Base-by-base conservation (phyloP, 1,140 invertebrate species). In the Achroia grisella region DNA sequence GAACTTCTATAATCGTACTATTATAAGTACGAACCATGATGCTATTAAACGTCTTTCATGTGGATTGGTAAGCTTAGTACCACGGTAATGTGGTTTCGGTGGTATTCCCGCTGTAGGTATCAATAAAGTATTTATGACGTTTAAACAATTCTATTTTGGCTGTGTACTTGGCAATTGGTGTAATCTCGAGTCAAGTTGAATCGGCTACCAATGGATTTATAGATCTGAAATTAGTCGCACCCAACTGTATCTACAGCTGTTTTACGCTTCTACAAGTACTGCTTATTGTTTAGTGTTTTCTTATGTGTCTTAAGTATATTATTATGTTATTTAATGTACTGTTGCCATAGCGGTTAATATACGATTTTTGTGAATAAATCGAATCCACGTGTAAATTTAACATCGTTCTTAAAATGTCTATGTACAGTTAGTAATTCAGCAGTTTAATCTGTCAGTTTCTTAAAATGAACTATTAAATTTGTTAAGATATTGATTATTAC, bases 101-200 rank as follows among this genome's bases (percentile, higher is more conserved):
- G 31, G 39, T 39, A 29, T 15, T 47, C 32, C 31, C 10, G 12
- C 13, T 14, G 17, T 23, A 39, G 43, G 28, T 36, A 15, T 35
- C 33, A 57, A 41, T 57, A 57, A 57, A 58, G 41, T 30, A 52
- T 57, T 52, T 50, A 57, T 47, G 46, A 39, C 33, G 36, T 39
- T 57, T 57, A 49, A 46, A 56, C 28, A 37, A 39, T 30, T 40
- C 45, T 41, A 41, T 40, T 40, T 48, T 46, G 37, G 29, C 10
- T 35, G 17, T 48, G 31, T 30, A 32, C 45, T 48, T 48, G 45
- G 44, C 45, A 35, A 28, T 37, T 17, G 35, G 31, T 48, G 35
- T 23, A 47, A 9, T 23, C n/a, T 17, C 36, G 36, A 41, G n/a
- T 41, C 17, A 39, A 41, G 15, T 13, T 41, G 34, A 32, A 35